Evolutionary conservation across 2,113 vertebrate species (phyloP).

Genomic region (Nymphicus hollandicus): DNA sequence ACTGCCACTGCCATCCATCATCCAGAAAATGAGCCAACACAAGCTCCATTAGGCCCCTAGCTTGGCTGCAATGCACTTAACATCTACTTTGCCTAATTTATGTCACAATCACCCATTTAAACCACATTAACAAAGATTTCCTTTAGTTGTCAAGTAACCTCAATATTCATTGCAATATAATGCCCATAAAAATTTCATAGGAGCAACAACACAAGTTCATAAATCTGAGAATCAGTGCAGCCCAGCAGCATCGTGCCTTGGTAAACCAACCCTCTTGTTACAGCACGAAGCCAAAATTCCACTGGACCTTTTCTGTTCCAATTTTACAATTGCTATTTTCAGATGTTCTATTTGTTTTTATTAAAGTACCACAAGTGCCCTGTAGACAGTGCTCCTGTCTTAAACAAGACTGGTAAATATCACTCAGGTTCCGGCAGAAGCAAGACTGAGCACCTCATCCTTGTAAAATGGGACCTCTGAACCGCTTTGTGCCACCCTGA

Average conservation of each 20-base stretch:
- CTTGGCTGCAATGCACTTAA: conserved; percentile 12
- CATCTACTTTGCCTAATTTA: conserved; percentile 37
- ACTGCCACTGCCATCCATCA: neutral
- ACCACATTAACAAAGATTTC: conserved; percentile 44
- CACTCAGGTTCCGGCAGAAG: neutral
- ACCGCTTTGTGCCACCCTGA: neutral
- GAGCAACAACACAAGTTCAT: neutral
- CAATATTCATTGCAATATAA: conserved; percentile 31
- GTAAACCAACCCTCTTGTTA: neutral
- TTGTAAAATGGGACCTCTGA: neutral
- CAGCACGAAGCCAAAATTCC: neutral
- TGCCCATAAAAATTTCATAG: conserved; percentile 22
- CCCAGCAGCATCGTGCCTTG: neutral
- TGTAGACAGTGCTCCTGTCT: neutral
- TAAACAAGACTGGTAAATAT: neutral
- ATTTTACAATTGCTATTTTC: neutral
- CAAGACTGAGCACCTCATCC: neutral
- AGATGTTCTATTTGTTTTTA: neutral
- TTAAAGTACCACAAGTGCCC: neutral
- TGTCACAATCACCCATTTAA: conserved; percentile 32
- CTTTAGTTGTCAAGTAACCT: conserved; percentile 38
- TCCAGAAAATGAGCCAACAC: neutral
- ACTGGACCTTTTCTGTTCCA: neutral
- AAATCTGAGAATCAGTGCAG: neutral
- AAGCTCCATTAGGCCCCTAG: neutral